Base-by-base conservation (phyloP, 2,113 vertebrate genomes). In the Oryzias celebensis region DNA sequence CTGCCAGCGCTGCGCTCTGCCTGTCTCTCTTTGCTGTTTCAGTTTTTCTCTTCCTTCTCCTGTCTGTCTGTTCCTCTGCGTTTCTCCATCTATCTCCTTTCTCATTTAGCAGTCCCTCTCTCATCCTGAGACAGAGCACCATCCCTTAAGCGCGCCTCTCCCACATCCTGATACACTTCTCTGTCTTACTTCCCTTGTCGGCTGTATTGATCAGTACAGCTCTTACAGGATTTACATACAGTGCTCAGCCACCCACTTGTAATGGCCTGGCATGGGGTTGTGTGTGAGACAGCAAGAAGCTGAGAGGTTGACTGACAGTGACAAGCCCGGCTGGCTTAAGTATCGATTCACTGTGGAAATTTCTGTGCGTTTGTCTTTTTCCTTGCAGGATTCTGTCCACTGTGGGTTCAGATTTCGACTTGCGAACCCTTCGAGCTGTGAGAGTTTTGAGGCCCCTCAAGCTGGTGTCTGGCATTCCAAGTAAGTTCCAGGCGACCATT, bases 381-480 rank as follows among this genome's bases (percentile, higher is more conserved):
- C 26, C 56, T 46, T 77, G 14, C 54, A 93, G 92, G 70, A 93
- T 93, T 48, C 83, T 93, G 58, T 92, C 92, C 51, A 92, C 91
- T 23, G 84, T 92, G 62, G 96, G 97, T 50, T 95, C 96, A 23
- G 95, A 97, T 69, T 97, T 99, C 0, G 97, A 99, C 46, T 92
- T 99, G 78, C 95, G 98, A 88, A 98, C 97, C 1, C 92, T 99
- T 79, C 92, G 97, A 73, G 97, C 97, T 46, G 98, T 99, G 85
- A 89, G 97, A 45, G 97, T 99, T 12, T 87, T 99, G 65, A 93
- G 97, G 65, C 97, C 97, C 1, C 92, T 99, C 72, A 94, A 98
- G 64, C 93, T 99, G 83, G 97, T 99, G 70, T 99, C 97, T 13
- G 97, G 97, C 81, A 98, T 99, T 85, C 97, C 97, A 7, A 99